These are phyloP conservation scores for Theretra japonica DNA, from an alignment of 2,888 invertebrate species.

Conservation along the genomic window DNA sequence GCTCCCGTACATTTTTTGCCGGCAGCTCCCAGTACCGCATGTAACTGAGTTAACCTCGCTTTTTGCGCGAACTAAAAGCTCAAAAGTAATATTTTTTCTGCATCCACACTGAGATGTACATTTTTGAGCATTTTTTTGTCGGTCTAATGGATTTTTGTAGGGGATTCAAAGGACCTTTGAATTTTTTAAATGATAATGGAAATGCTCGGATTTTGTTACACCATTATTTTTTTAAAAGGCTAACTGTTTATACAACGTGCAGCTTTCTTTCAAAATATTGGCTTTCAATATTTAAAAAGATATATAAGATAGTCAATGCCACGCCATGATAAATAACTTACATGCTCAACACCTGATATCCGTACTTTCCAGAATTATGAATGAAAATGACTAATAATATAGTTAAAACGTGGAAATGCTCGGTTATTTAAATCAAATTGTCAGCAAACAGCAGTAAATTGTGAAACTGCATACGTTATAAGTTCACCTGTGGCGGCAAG, in stretches of 20 bases:
- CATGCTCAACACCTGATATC: too few species aligned
- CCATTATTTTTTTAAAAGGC: neutral
- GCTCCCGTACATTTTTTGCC: slow-evolving; percentile 38
- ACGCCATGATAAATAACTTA: too few species aligned
- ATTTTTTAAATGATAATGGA: neutral
- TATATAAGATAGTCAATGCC: too few species aligned
- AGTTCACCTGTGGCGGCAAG: slow-evolving; percentile 58
- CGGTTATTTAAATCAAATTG: slow-evolving; percentile 43
- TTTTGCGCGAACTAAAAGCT: slow-evolving; percentile 45
- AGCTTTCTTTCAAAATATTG: too few species aligned
- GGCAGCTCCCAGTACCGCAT: slow-evolving; percentile 33
- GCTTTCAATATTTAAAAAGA: too few species aligned
- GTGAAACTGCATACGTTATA: slow-evolving; percentile 61
- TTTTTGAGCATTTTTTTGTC: slow-evolving; percentile 29
- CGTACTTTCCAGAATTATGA: neutral
- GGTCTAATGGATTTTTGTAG: slow-evolving; percentile 18
- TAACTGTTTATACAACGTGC: too few species aligned
- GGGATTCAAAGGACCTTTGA: neutral
- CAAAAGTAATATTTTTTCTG: slow-evolving; percentile 41
- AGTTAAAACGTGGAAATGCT: slow-evolving; percentile 19
- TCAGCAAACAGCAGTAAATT: slow-evolving; percentile 55
- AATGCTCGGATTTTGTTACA: neutral
- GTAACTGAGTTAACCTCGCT: slow-evolving; percentile 42
- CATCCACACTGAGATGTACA: slow-evolving; percentile 17
- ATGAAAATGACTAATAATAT: neutral